Base-by-base conservation (phyloP, 2,797 vertebrate genomes). In the Eospalax fontanierii region DNA sequence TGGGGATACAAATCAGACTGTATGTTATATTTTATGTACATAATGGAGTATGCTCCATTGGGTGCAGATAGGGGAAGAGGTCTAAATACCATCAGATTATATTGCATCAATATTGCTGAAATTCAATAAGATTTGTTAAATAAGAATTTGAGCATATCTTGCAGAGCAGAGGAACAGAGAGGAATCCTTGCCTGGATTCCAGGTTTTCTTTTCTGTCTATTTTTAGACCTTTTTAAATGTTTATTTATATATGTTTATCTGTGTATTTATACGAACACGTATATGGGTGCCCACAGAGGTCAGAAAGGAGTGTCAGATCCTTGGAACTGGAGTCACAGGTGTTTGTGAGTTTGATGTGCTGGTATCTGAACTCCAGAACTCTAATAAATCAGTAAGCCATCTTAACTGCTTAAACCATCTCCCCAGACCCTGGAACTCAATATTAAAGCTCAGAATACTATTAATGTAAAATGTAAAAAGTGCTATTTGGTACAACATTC, bases 131-230 rank as follows among this genome's bases (percentile, higher is more conserved):
- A 54, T 9, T 9, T 9, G 9, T 54, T 9, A 15, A 54, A 54
- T 9, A 54, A 90, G 12, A 78, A 61, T 94, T 87, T 96, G 40
- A 79, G n/a, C 73, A 35, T 61, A 33, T 57, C 38, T 83, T 95
- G 22, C 26, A 87, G 35, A 63, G 68, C 35, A 74, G 57, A 92
- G 35, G 35, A 38, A 68, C 22, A 89, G 21, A n/a, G 33, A 87
- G 74, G 89, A 78, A n/a, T n/a, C n/a, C 26, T 82, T 89, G 24
- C 5, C 0, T 57, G 38, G 43, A 57, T 16, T n/a, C 90, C 74
- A 78, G 16, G 38, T n/a, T 54, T 54, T 63, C 14, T 18, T 85
- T 33, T 54, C 26, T 84, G 18, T 61, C 26, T 15, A 22, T 50
- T 40, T 16, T 66, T 78, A 33, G 75, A 54, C n/a, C n/a, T 50